Evolutionary conservation across 1,140 invertebrate genomes (phyloP), one percentile per base, ranked within the genome.

Genomic region (Sitophilus oryzae): DNA sequence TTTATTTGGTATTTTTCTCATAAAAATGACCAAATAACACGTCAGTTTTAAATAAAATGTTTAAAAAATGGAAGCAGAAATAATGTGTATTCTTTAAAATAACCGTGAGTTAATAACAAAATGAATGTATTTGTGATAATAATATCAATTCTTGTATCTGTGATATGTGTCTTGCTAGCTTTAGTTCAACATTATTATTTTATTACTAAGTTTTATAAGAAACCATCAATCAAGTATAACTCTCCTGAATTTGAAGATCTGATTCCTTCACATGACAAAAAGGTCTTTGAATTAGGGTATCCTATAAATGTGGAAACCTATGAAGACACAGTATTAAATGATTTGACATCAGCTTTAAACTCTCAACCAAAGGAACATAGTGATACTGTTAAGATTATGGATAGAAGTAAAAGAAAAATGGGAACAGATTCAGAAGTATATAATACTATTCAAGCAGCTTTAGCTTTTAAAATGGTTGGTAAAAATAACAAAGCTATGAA

Each of bases 401-500:
- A 19, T 22, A 55, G 19, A 15, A 41, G 34, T 16, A 51, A 51
- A 2, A 58, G 23, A 25, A 23, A 54, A 37, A 19, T 30, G 59
- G 56, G 43, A 16, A 62, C 71, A 6, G 72, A 74, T 46, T 65
- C 74, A 9, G 93, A 97, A 77, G 91, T 93, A 0, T 73, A 93
- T 15, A 82, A 85, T 46, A 86, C 90, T 0, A 69, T 96, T 46
- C 83, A 89, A 58, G 79, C 91, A 23, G 93, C 93, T 0, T 64
- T 91, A 49, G 88, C 91, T 58, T 87, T 94, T 82, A 86, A 88
- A 67, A 75, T 80, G 43, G 73, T 79, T 10, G 90, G 90, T 0
- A 95, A 94, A 71, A 74, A 80, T 43, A 85, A 89, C 21, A 94
- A 94, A 75, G 92, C 93, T 1, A 72, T 85, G 4, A 92, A 92